Percentiles rank a stretch among this genome's conserved stretches.
Evolutionary conservation across 2,113 vertebrate species (phyloP).

Genomic region (Gila orcuttii): DNA sequence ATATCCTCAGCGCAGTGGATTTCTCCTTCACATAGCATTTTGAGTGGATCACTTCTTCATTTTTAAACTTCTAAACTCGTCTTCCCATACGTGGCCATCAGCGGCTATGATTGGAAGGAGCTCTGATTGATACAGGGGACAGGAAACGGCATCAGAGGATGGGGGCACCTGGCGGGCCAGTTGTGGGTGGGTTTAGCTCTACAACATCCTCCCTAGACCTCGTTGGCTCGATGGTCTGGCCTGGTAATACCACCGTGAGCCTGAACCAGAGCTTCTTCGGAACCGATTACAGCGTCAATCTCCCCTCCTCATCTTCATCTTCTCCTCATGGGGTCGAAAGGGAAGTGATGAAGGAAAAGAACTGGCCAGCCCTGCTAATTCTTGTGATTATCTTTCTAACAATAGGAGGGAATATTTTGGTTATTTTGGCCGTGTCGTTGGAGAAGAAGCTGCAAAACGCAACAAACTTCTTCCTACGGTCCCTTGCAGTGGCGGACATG

Average conservation of each 20-base stretch:
- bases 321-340: conserved; percentile 66
- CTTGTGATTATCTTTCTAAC: conserved; percentile 93
- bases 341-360: conserved; percentile 79
- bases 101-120: conserved; percentile 22
- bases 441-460: conserved; percentile 99
- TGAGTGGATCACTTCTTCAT: neutral
- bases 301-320: conserved; percentile 53
- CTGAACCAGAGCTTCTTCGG: conserved; percentile 70
- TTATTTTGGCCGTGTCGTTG: conserved; percentile 95
- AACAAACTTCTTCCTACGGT: conserved; percentile 98
- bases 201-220: conserved; percentile 80
- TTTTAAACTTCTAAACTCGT: neutral
- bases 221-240: conserved; percentile 79
- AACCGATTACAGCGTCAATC: conserved; percentile 55
- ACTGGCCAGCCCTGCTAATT: conserved; percentile 95
- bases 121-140: conserved; percentile 22
- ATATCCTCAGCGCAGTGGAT: conserved; percentile 34
- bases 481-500: conserved; percentile 96
- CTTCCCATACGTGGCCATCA: neutral
- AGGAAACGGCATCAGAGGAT: conserved; percentile 64
- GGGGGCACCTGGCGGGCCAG: conserved; percentile 76
- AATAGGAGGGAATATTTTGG: conserved; percentile 93
- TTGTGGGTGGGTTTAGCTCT: conserved; percentile 76
- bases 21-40: conserved; percentile 46
- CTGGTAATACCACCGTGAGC: conserved; percentile 72